A percentile compares a stretch with the other conserved stretches of the same genome.
These are phyloP conservation scores for Dichetophora obliterata DNA, from an alignment of 2,888 invertebrate species.

Conservation along the genomic window DNA sequence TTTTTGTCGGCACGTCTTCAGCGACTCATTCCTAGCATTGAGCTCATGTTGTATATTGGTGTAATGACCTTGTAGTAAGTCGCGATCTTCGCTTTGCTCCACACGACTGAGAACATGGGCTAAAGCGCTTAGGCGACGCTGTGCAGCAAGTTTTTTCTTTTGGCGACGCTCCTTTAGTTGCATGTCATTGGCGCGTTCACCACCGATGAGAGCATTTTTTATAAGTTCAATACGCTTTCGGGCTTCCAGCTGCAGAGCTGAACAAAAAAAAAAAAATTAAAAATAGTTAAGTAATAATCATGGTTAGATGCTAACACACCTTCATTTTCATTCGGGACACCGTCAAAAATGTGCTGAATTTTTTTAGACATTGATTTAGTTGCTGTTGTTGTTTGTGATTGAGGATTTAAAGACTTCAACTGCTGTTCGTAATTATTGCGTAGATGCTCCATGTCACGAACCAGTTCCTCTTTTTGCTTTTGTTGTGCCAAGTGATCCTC, in stretches of 20 bases:
- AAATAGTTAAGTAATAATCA: neutral
- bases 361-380: too few relatives aligned
- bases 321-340: neutral
- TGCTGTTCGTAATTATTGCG: constrained; percentile 56
- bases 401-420: constrained; percentile 46
- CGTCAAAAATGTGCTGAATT: neutral
- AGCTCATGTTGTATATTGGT: constrained; percentile 84
- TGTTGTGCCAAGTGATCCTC: constrained; percentile 58
- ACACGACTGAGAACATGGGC: constrained; percentile 74
- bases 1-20: constrained; percentile 77
- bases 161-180: constrained; percentile 79
- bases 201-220: constrained; percentile 83
- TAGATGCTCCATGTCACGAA: constrained; percentile 55
- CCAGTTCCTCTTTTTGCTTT: constrained; percentile 56
- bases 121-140: constrained; percentile 74
- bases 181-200: constrained; percentile 80
- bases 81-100: constrained; percentile 78
- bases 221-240: constrained; percentile 73
- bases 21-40: constrained; percentile 77
- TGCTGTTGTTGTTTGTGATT: neutral
- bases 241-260: constrained; percentile 60
- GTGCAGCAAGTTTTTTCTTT: constrained; percentile 78
- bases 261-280: neutral
- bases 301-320: neutral
- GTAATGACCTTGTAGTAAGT: constrained; percentile 80